Evolutionary conservation across 1,140 invertebrate genomes (phyloP), one percentile per base, ranked within the genome.

Genomic region (Cotesia glomerata): DNA sequence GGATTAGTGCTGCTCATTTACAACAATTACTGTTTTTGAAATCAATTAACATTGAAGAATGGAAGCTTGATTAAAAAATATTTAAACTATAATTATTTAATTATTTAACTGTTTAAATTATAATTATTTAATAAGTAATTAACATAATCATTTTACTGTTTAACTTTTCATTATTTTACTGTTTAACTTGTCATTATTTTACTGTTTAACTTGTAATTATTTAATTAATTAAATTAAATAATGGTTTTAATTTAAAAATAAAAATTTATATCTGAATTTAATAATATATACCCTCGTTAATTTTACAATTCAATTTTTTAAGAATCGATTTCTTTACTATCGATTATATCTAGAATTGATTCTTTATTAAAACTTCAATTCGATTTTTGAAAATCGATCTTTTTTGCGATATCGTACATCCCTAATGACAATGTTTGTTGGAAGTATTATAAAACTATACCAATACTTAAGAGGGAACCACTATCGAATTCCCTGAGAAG

Each of bases 281-380:
- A 4, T 39, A 14, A 54, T 18, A 54, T 11, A 54, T 14, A n/a
- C 52, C 16, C 3, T 54, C n/a, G 52, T 54, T 54, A n/a, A 54
- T 54, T 54, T 54, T 54, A 11, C 5, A 18, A 54, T 54, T 54
- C 4, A 54, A 54, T 54, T 54, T 54, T 54, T 54, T 54, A 18
- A 54, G 52, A 54, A 54, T 54, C 52, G 52, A 54, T 54, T 54
- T 54, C n/a, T n/a, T n/a, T n/a, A n/a, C n/a, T n/a, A 54, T 54
- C 52, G 52, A 54, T 54, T 54, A 5, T 54, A 0, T 18, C 52
- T 54, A 54, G 16, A 54, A 54, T 54, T 8, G 52, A 54, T 54
- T 54, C 52, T 18, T 18, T 18, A 54, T 54, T 18, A 4, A 5
- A 18, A 54, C 2, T 54, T 54, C 52, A 18, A 54, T 54, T 54